phyloP scores from a whole-genome alignment of 2,888 invertebrate species.

The Hypsopygia costalis region DNA sequence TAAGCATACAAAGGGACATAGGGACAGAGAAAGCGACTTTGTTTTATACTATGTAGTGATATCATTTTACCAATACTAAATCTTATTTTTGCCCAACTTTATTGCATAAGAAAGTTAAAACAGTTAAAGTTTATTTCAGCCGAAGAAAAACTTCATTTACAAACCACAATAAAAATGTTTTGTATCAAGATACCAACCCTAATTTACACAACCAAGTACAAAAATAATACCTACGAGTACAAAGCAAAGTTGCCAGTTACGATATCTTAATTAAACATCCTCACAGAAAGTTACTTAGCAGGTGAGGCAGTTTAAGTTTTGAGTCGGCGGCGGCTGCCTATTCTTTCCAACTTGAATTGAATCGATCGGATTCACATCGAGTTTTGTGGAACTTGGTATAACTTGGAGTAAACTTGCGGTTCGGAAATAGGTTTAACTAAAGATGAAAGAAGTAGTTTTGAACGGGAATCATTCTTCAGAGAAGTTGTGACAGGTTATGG shows the following conservation, averaged over 20 bases:
- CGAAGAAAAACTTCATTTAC: not conserved
- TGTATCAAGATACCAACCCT: slow-evolving; percentile 6
- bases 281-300: slow-evolving; percentile 31
- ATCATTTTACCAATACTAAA: too few relatives aligned
- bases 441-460: slow-evolving; percentile 60
- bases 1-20: too few relatives aligned
- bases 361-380: slow-evolving; percentile 60
- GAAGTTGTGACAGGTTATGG: slow-evolving; percentile 43
- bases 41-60: too few relatives aligned
- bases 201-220: slow-evolving; percentile 1
- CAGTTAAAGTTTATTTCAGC: slow-evolving; percentile 2
- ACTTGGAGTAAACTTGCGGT: slow-evolving; percentile 57
- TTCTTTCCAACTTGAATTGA: slow-evolving; percentile 66
- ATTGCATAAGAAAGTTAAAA: too few relatives aligned
- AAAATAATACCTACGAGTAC: slow-evolving; percentile 4
- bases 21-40: too few relatives aligned
- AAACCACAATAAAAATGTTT: slow-evolving; percentile 4
- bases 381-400: slow-evolving; percentile 49
- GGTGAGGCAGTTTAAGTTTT: slow-evolving; percentile 48
- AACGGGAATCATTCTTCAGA: slow-evolving; percentile 57
- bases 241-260: slow-evolving; percentile 9
- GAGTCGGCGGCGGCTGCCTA: slow-evolving; percentile 48
- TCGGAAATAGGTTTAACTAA: slow-evolving; percentile 63
- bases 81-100: too few relatives aligned
- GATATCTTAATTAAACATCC: slow-evolving; percentile 40